Base-by-base conservation (phyloP, 1,140 invertebrate genomes). In the Calycopis cecrops region DNA sequence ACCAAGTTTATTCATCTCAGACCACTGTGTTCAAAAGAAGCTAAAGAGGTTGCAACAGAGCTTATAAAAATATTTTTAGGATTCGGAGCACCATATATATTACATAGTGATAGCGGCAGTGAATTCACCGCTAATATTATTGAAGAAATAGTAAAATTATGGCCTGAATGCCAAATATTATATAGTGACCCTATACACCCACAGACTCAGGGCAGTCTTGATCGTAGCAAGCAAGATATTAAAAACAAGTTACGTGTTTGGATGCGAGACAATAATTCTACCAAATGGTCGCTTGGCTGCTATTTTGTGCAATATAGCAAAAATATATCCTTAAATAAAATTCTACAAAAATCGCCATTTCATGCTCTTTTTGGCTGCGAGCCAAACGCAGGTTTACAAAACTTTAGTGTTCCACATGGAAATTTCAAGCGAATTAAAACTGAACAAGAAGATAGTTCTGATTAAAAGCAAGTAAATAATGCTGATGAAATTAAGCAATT, bases 1-100 rank as follows among this genome's bases (percentile, higher is more conserved):
- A 88, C 82, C 7, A 90, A 89, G 63, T 89, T 85, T 67, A 38
- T 71, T 7, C 9, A 67, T 33, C 59, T 85, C 0, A 48, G 71
- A 53, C 55, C 78, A 10, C 49, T 85, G 12, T 65, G 65, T 57
- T 63, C 53, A 4, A 84, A 86, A 63, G 57, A 17, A 48, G 68
- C 71, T 33, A 51, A 55, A 44, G 71, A 76, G 57, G 69, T 74
- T 9, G 70, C 72, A 4, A 37, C 42, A 3, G 37, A 76, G 11
- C 34, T 50, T 4, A 33, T 72, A 10, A 65, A 79, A 48, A 71
- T 83, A 55, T 77, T 85, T 62, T 57, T 61, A 18, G 55, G 65
- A 49, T 73, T 83, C 66, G 81, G 80, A 48, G 70, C 79, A 14
- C 77, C 73, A 14, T 38, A 7, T 28, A 71, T 84, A 44, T 57